These are phyloP conservation scores for Sinhomidia bicolor DNA, from an alignment of 2,888 invertebrate species.

Conservation along the genomic window DNA sequence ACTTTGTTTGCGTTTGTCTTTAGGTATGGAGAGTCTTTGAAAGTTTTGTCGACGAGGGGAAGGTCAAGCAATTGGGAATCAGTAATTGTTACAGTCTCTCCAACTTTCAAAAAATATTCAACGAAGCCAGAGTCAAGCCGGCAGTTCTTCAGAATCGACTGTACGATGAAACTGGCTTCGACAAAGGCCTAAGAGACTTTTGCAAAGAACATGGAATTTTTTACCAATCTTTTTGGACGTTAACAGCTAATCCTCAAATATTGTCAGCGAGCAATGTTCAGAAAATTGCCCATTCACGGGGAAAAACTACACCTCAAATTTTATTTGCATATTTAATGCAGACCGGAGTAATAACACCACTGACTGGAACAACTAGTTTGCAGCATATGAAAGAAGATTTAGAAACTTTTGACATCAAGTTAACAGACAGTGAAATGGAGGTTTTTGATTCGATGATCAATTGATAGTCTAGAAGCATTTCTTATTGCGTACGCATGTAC, in stretches of 20 bases:
- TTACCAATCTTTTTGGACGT: conserved; percentile 75
- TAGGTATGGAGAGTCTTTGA: conserved; percentile 78
- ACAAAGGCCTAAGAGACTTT: conserved; percentile 70
- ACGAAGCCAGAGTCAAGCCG: conserved; percentile 73
- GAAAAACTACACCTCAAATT: conserved; percentile 57
- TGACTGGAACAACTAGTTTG: conserved; percentile 72
- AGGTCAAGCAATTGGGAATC: conserved; percentile 70
- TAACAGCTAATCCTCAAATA: conserved; percentile 74
- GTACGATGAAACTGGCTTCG: conserved; percentile 65
- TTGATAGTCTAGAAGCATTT: too few species aligned
- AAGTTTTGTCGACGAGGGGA: conserved; percentile 73
- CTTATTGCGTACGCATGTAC: neutral
- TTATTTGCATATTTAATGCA: conserved; percentile 75
- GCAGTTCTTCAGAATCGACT: conserved; percentile 74
- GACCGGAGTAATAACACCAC: conserved; percentile 71
- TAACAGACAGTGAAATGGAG: conserved; percentile 54
- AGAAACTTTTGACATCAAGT: conserved; percentile 56
- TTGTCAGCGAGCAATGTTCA: conserved; percentile 45
- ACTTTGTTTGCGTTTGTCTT: too few species aligned
- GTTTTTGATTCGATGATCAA: conserved; percentile 70
- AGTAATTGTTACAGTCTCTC: conserved; percentile 71
- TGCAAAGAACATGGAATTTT: conserved; percentile 74
- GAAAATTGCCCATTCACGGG: conserved; percentile 48
- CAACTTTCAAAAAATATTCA: conserved; percentile 63
- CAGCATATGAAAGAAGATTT: conserved; percentile 75